Evolutionary conservation across 2,797 vertebrate species (phyloP), one percentile per base, ranked within the genome.

Genomic region (Sus cebifrons): DNA sequence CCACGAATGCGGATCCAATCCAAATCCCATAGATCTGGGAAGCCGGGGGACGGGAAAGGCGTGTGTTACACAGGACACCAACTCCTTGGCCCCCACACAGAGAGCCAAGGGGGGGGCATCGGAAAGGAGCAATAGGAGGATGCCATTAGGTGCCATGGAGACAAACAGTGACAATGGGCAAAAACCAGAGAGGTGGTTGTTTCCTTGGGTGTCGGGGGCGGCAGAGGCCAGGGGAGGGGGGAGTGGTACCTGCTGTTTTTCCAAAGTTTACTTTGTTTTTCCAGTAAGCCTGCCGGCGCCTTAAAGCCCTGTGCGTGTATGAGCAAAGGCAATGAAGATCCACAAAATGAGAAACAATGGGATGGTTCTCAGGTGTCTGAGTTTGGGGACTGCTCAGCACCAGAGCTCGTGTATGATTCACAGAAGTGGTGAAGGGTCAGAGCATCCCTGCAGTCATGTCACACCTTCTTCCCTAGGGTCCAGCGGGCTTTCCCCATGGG

Each of bases 71-170:
- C 6, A 16, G 12, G 25, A 67, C 81, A 16, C 67, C 12, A 21
- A 0, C 23, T 32, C 17, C 65, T 40, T 21, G 1, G 17, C 40
- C 11, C n/a, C 36, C 2, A 3, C 3, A 84, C 36, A 23, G 54
- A 6, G 2, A 14, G 20, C 6, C 20, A 2, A 11, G 4, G 10
- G 25, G 25, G 20, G 54, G 17, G 40, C 20, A 44, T 1, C 15
- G 10, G 17, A 56, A 79, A 82, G 58, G 36, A 11, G 75, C 20
- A 21, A 2, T 1, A 25, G 36, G 21, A 58, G 4, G 77, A 58
- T 23, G 21, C 4, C 15, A 23, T 36, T 8, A 23, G n/a, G 52
- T 6, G 21, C 23, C 77, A 25, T 9, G 77, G 13, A 25, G 20
- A 32, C 25, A 29, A n/a, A 64, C 0, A 17, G 10, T 8, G 29